Evolutionary conservation across 2,888 invertebrate species (phyloP), one percentile per base, ranked within the genome.

Genomic region (Trichacis sp.): DNA sequence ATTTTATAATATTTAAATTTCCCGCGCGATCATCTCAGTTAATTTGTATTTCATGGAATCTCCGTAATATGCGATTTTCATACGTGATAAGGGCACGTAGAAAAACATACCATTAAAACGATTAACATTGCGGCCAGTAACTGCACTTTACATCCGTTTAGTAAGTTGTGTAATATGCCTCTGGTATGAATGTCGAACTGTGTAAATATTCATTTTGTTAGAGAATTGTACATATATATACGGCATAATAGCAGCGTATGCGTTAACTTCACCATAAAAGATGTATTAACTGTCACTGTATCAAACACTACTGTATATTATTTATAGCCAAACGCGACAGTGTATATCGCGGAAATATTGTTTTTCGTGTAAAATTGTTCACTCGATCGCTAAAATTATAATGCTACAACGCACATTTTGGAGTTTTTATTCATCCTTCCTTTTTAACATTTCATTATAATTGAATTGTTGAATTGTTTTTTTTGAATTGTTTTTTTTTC

Each of bases 141-240:
- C 70, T 73, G 72, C 73, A 71, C 66, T 72, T 69, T 70, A 69
- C 66, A 71, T 69, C 70, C 73, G 66, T 70, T 69, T 74, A 5
- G 73, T 64, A 76, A 77, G 73, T 72, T 76, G 70, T 74, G 75
- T 77, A 76, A 76, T n/a, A n/a, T 73, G 72, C 76, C 69, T 73
- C 70, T 73, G 72, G 70, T 73, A 73, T 76, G 69, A 77, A 77
- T 80, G 76, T 79, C 71, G 71, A 77, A 78, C 77, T 72, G 70
- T 82, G 82, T 82, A 82, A 73, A 82, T 83, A 82, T 78, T 78
- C 79, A 79, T 79, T 80, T 78, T 78, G 76, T 77, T 74, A 75
- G 74, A 68, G 68, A 63, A 70, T 72, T 78, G 77, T 79, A 79
- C 79, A 80, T 78, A 80, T 62, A 79, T 79, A 80, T 78, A 80